Base-by-base conservation (phyloP, 2,888 invertebrate species). In the Dynastes tityus region DNA sequence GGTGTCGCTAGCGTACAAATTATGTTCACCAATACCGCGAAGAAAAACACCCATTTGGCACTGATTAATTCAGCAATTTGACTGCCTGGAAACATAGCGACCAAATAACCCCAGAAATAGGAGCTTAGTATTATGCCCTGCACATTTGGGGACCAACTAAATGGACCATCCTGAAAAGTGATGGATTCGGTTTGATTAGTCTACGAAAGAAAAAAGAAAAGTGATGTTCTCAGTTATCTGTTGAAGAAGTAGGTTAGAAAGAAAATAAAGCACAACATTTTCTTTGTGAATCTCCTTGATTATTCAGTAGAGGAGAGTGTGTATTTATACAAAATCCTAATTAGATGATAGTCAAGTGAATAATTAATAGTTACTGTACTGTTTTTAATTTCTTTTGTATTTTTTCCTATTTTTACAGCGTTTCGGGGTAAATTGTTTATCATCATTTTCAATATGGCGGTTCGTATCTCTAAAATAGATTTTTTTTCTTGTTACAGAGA, bases 41-140 rank as follows among this genome's bases (percentile, higher is more conserved):
- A 92, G 85, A 94, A 93, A 93, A 96, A 96, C 83, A 97, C 93
- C 94, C 95, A 96, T 90, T 96, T 97, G 1, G 96, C 97, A 13
- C 97, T 97, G 85, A 94, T 92, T 76, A 93, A 88, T 88, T 96
- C 96, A 0, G 97, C 95, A 79, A 97, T 89, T 74, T 94, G 91
- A 1, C 95, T 96, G 64, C 96, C 92, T 37, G 94, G 94, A 78
- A 95, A 88, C 88, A 96, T 94, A 0, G 96, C 95, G 0, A 96
- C 88, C 78, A 96, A 91, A 87, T 96, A 97, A 5, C 96, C 96
- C 94, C 95, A 95, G 87, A 97, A 97, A 85, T 97, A 97, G 51
- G 96, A 93, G 82, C 95, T 94, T 16, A 96, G 90, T 40, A 97
- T 91, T 32, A 93, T 90, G 32, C 96, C 96, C 87, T 96, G 95